Base-by-base conservation (phyloP, 2,888 invertebrate species). In the Orchesellides sinensis region DNA sequence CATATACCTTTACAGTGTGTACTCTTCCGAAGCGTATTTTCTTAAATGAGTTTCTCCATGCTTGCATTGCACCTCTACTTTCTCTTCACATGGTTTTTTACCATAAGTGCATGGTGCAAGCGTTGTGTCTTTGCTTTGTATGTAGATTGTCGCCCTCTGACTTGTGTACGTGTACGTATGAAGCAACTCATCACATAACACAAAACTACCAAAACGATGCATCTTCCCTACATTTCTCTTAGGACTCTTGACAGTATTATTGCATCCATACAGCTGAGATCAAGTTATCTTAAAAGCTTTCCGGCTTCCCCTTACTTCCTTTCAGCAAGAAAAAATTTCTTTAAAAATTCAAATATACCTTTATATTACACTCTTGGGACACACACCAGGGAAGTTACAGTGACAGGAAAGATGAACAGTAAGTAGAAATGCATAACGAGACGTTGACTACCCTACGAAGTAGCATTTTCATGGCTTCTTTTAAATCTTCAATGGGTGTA, bases 221-320 rank as follows among this genome's bases (percentile, higher is more conserved):
- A 8, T n/a, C 47, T 47, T 47, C 47, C 8, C 6, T 47, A 12
- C n/a, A 12, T 8, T 17, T 47, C 47, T 12, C n/a, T 47, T 14
- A 5, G 35, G 5, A 8, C 35, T 12, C 47, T 47, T 47, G 47
- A 14, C 47, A 47, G 47, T 47, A 47, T 47, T 47, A 19, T 23
- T 54, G 54, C 54, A 54, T 54, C 12, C 12, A 10, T 54, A 54
- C 54, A 54, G 54, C 54, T 54, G 54, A 14, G 54, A 54, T 54
- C 54, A 54, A 54, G 54, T 54, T 54, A 25, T 54, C 54, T 54
- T 54, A 54, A 54, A 54, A 54, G 54, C 54, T 19, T 54, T 54
- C 25, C 49, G 49, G n/a, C 19, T 49, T 49, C 49, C 49, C 8
- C 19, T 49, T 19, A 49, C 49, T 54, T 25, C 47, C n/a, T 47